Evolutionary conservation across 2,113 vertebrate genomes (phyloP).

Genomic region (Tyrannus savana): DNA sequence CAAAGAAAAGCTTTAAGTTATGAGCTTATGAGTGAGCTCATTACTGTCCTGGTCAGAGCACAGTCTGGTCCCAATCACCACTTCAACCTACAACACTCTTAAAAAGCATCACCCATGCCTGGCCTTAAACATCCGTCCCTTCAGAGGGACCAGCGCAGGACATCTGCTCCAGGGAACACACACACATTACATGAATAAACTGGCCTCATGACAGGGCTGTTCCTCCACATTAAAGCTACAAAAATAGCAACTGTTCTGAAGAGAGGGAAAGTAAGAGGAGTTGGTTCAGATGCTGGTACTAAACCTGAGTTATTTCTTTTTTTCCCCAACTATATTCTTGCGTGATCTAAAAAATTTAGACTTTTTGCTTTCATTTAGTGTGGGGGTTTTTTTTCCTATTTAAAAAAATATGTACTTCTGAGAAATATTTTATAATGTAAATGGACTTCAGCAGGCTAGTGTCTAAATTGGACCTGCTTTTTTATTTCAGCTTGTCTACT

Average conservation of each 20-base stretch:
- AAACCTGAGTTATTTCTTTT: neutral
- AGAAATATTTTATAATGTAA: slow-evolving; percentile 74
- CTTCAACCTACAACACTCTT: neutral
- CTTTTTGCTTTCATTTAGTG: slow-evolving; percentile 7
- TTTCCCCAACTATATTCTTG: neutral
- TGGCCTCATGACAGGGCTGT: neutral
- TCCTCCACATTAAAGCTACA: neutral
- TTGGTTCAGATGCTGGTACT: neutral
- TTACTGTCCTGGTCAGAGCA: neutral
- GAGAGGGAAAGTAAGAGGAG: neutral
- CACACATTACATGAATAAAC: neutral
- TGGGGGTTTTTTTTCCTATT: neutral
- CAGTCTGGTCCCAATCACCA: neutral
- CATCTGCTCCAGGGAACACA: neutral
- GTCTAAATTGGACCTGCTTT: slow-evolving; percentile 16
- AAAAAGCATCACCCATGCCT: neutral
- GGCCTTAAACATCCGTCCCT: neutral
- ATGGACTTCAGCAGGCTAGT: slow-evolving; percentile 51
- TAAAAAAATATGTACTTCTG: slow-evolving; percentile 72
- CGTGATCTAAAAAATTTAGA: slow-evolving; percentile 18
- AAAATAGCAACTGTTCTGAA: neutral
- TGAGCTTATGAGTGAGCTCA: neutral
- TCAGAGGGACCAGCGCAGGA: neutral
- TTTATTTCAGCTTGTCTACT: slow-evolving; percentile 65
- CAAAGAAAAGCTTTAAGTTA: neutral